Percentiles rank a stretch among this genome's conserved stretches.
These are phyloP conservation scores for Sialis fuliginosa DNA, from an alignment of 2,888 invertebrate genomes.

Conservation along the genomic window DNA sequence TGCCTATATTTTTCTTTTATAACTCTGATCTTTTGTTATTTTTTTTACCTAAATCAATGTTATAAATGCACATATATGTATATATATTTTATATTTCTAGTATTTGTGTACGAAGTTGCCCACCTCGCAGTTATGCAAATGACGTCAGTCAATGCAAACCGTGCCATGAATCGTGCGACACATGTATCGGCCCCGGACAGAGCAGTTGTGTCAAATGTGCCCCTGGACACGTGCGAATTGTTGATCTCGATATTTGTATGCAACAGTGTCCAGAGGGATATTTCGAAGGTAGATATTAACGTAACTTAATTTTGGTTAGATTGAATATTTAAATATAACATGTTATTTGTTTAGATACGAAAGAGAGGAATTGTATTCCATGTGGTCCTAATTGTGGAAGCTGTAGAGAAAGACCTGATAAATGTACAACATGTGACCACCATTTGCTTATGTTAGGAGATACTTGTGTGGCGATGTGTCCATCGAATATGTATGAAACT, in stretches of 20 bases:
- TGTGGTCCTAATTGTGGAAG: slow-evolving; percentile 77
- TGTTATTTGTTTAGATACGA: slow-evolving; percentile 1
- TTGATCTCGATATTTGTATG: slow-evolving; percentile 70
- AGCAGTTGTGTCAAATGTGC: slow-evolving; percentile 75
- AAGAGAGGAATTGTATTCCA: slow-evolving; percentile 51
- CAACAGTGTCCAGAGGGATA: slow-evolving; percentile 83
- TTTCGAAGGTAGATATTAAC: slow-evolving; percentile 47
- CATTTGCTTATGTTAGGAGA: slow-evolving; percentile 68
- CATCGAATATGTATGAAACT: slow-evolving; percentile 64
- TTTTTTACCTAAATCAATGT: too few relatives aligned
- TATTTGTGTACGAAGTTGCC: slow-evolving; percentile 70
- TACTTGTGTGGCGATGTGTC: slow-evolving; percentile 71
- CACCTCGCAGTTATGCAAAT: slow-evolving; percentile 67
- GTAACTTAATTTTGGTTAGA: not conserved
- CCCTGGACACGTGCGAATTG: slow-evolving; percentile 64
- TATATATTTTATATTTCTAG: slow-evolving; percentile 26
- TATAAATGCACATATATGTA: too few relatives aligned
- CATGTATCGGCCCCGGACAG: slow-evolving; percentile 74
- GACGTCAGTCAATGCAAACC: slow-evolving; percentile 67
- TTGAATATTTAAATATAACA: not conserved
- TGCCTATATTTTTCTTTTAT: too few relatives aligned
- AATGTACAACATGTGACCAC: slow-evolving; percentile 76
- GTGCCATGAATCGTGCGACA: slow-evolving; percentile 79
- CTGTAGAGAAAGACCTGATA: slow-evolving; percentile 65
- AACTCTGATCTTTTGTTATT: too few relatives aligned